Evolutionary conservation across 64 coral and sea anemone species (phyloP).

Genomic region (Pocillopora verrucosa): DNA sequence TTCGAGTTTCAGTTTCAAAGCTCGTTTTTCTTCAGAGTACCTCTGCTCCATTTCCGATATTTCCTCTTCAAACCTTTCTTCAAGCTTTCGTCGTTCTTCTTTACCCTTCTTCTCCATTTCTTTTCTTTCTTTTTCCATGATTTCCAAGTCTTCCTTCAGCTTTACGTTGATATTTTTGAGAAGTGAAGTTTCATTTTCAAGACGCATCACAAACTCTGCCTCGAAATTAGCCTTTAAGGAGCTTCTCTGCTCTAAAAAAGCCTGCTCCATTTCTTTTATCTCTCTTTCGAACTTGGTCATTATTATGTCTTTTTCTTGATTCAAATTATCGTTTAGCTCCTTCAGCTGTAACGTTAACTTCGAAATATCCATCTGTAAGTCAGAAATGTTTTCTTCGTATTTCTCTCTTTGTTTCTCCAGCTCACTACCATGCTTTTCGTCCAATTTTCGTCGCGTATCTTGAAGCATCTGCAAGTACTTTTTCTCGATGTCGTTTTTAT

Average conservation of each 20-base stretch:
- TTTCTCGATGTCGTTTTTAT: constrained; percentile 93
- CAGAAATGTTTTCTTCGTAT: constrained; percentile 88
- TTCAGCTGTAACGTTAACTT: constrained; percentile 84
- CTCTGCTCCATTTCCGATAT: constrained; percentile 78
- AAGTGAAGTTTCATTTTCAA: constrained; percentile 84
- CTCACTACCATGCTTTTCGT: constrained; percentile 65
- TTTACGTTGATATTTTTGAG: constrained; percentile 71
- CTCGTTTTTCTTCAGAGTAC: constrained; percentile 73
- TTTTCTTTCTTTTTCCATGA: constrained; percentile 75
- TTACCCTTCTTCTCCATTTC: constrained; percentile 65
- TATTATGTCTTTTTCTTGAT: constrained; percentile 90
- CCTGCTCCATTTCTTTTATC: constrained; percentile 91
- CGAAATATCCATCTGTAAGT: constrained; percentile 78
- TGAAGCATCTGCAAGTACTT: constrained; percentile 64
- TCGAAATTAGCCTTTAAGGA: constrained; percentile 78
- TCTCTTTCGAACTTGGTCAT: constrained; percentile 90
- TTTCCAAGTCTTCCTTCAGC: constrained; percentile 78
- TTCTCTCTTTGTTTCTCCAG: constrained; percentile 73
- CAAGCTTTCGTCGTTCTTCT: constrained; percentile 71
- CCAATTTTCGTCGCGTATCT: constrained; percentile 58
- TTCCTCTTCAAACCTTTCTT: constrained; percentile 83
- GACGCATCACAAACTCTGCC: constrained; percentile 83
- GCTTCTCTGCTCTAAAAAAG: constrained; percentile 83
- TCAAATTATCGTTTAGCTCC: constrained; percentile 92
- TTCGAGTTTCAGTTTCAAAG: constrained; percentile 71